Evolutionary conservation across 2,113 vertebrate species (phyloP), one percentile per base, ranked within the genome.

Genomic region (Choloepus hoffmanni): DNA sequence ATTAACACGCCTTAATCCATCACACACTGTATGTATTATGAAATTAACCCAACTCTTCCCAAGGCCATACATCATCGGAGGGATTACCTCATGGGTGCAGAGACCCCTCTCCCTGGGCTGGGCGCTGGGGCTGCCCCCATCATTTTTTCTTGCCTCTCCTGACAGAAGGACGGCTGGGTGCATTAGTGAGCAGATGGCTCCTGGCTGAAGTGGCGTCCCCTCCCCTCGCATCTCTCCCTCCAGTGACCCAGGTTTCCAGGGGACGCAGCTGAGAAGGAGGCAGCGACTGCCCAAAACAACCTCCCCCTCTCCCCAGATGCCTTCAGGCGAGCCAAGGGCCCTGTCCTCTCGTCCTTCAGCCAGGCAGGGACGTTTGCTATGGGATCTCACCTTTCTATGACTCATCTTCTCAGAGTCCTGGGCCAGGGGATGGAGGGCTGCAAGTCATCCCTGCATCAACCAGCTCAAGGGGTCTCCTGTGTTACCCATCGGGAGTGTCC

Each of bases 1-100:
- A 99, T 98, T 98, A 99, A 98, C 98, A 98, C 97, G 98, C 97
- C 98, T 98, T 99, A 98, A 99, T 99, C 98, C 98, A 99, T 99
- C 99, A 99, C 98, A 97, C 88, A 95, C 95, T 67, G 92, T 98
- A 98, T 67, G 92, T 98, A 98, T 98, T 99, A 98, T 99, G 98
- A 99, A 99, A 99, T 99, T 99, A 99, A 99, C 99, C 99, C 98
- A 95, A 87, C 97, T 97, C 97, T 98, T 98, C 98, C 98, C 97
- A 87, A 94, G 98, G 98, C 98, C 98, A 97, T 99, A 99, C 98
- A 99, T 99, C 99, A 99, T 99, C 97, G 83, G 94, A 96, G 97
- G 98, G 98, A 98, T 99, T 98, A 98, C 98, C 98, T 98, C 98
- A 98, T 98, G 97, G 97, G 98, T 97, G 96, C 96, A 89, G 97